Evolutionary conservation across 1,140 invertebrate species (phyloP).

Genomic region (Proales similis): DNA sequence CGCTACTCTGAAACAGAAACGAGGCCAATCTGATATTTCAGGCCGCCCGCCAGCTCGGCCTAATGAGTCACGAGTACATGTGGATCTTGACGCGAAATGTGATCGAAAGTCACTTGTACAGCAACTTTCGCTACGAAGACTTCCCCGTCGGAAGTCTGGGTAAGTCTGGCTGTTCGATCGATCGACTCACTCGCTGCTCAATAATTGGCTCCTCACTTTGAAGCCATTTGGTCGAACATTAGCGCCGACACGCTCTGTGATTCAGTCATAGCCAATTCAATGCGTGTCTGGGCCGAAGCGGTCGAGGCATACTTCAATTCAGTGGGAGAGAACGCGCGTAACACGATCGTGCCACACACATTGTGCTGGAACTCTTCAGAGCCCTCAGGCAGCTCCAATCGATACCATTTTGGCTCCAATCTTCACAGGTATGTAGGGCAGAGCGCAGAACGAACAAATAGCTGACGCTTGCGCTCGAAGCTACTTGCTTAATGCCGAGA

Average conservation of each 20-base stretch:
- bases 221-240: conserved; percentile 32
- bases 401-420: conserved; percentile 58
- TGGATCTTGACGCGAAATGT: conserved; percentile 95
- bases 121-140: conserved; percentile 56
- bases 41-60: conserved; percentile 69
- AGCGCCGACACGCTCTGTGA: conserved; percentile 9
- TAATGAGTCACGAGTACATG: conserved; percentile 86
- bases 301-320: conserved; percentile 14
- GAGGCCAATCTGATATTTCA: conserved; percentile 76
- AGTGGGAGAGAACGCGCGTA: conserved; percentile 13
- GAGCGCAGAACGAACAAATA: conserved; percentile 16
- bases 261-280: conserved; percentile 30
- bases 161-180: conserved; percentile 54
- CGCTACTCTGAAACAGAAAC: conserved; percentile 57
- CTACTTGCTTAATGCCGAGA: conserved; percentile 61
- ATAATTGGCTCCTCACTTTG: neutral
- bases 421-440: conserved; percentile 58
- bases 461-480: conserved; percentile 29
- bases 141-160: conserved; percentile 88
- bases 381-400: neutral
- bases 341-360: conserved; percentile 11
- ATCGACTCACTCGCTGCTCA: neutral
- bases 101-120: conserved; percentile 57
- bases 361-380: conserved; percentile 32
- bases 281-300: conserved; percentile 30